Evolutionary conservation across 2,888 invertebrate genomes (phyloP), one percentile per base, ranked within the genome.

Genomic region (Eupithecia subumbrata): DNA sequence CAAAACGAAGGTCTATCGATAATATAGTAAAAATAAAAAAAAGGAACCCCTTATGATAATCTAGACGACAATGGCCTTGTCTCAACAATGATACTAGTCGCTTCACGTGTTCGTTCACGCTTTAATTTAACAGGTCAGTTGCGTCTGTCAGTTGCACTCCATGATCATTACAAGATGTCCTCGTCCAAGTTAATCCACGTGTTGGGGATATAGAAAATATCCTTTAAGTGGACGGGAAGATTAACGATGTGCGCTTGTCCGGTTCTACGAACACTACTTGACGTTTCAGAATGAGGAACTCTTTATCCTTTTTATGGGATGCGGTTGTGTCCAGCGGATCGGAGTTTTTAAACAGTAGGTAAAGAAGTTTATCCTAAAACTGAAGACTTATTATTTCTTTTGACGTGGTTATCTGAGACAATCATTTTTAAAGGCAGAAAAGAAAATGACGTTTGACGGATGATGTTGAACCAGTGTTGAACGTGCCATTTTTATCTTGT

Each of bases 181-280:
- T 37, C 60, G 60, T 71, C 52, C 68, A 37, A 60, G 73, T 63
- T 71, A 71, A 69, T 76, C 70, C 60, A 37, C 60, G 40, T 72
- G 70, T 64, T 73, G 60, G 48, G 69, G 67, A 78, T 34, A 64
- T 30, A 64, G 30, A 80, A 56, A 80, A 82, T 80, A 82, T 83
- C 78, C 78, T 64, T 64, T 76, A 69, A 79, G 79, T 76, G 82
- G 78, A 79, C 63, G 71, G 73, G 70, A 82, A 84, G 82, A 84
- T 82, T 82, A 82, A 84, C 78, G 84, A 80, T 74, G 76, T 79
- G 66, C 77, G 73, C 78, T 40, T 79, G 56, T 77, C 67, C 72
- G 68, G 63, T 43, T 52, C 34, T 71, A 73, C 73, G 70, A 75
- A 77, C 75, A 18, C 71, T 68, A 70, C 72, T 72, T 70, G 72